Percentiles rank a stretch among this genome's conserved stretches.
phyloP scores from a whole-genome alignment of 1,140 invertebrate genomes.

The Atta colombica region DNA sequence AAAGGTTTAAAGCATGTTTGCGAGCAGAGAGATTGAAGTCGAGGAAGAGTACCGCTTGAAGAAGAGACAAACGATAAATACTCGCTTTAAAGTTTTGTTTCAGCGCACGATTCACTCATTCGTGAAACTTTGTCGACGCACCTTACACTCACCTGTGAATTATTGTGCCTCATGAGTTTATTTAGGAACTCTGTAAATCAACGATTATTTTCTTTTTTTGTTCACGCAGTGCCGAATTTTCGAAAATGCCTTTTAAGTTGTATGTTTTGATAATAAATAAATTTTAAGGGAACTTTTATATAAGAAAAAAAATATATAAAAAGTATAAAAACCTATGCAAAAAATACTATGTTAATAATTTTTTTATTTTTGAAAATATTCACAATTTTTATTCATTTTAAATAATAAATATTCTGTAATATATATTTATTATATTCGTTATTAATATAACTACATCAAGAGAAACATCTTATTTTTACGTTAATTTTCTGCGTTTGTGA shows the following conservation, averaged over 20 bases:
- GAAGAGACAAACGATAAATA: slow-evolving; percentile 55
- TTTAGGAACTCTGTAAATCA: slow-evolving; percentile 24
- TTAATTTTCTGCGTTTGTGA: neutral
- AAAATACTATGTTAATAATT: neutral
- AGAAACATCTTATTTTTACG: neutral
- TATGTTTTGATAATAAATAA: neutral
- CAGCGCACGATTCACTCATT: slow-evolving; percentile 41
- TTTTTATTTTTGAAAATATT: neutral
- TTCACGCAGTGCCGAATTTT: neutral
- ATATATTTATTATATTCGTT: neutral
- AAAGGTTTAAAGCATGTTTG: slow-evolving; percentile 32
- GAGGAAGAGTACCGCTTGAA: slow-evolving; percentile 27
- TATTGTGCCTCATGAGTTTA: slow-evolving; percentile 39
- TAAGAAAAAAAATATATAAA: neutral
- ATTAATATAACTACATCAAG: neutral
- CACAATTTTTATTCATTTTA: neutral
- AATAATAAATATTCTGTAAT: neutral
- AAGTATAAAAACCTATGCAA: neutral
- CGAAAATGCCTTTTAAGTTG: neutral
- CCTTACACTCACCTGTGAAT: slow-evolving; percentile 25
- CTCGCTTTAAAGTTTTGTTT: slow-evolving; percentile 56
- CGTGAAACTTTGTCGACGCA: slow-evolving; percentile 36
- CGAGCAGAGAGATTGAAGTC: slow-evolving; percentile 22
- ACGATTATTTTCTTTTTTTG: slow-evolving; percentile 7
- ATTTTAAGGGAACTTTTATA: neutral